A percentile compares a stretch with the other conserved stretches of the same genome.
Evolutionary conservation across 2,888 invertebrate species (phyloP).

Genomic region (Tillus elongatus): DNA sequence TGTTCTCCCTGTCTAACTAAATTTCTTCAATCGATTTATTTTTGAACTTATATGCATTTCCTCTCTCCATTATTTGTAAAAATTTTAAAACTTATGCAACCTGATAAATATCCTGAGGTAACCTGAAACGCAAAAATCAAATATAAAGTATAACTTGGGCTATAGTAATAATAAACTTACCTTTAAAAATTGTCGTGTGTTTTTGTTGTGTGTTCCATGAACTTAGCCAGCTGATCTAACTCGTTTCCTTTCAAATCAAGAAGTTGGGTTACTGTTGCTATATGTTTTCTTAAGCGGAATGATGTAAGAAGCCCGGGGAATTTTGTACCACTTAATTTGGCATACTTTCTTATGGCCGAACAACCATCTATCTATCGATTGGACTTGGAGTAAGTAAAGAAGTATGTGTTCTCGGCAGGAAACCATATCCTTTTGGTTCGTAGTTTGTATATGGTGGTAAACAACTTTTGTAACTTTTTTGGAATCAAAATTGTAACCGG

Average conservation of each 20-base stretch:
- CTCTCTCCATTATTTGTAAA: too few species aligned
- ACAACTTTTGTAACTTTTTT: conserved; percentile 14
- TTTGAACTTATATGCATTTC: too few species aligned
- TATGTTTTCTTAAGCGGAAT: conserved; percentile 19
- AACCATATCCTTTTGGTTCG: conserved; percentile 12
- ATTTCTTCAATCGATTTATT: too few species aligned
- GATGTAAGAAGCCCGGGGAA: conserved; percentile 18
- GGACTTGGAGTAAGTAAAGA: conserved; percentile 18
- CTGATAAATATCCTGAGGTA: too few species aligned
- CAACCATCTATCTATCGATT: conserved; percentile 18
- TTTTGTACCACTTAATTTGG: conserved; percentile 15
- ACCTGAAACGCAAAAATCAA: too few species aligned
- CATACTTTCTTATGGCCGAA: conserved; percentile 19
- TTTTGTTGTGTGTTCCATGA: conserved; percentile 20
- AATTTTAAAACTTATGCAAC: too few species aligned
- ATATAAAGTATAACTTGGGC: too few species aligned
- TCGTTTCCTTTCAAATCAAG: conserved; percentile 18
- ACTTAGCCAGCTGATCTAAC: conserved; percentile 20
- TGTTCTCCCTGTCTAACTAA: too few species aligned
- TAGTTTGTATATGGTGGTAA: conserved; percentile 11
- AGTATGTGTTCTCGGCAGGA: conserved; percentile 15
- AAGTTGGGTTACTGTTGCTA: conserved; percentile 20
- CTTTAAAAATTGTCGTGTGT: conserved; percentile 18
- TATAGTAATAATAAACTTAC: conserved; percentile 13
- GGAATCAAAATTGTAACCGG: conserved; percentile 18